A percentile compares a stretch with the other conserved stretches of the same genome.
phyloP scores from a whole-genome alignment of 1,140 invertebrate genomes.

The Anastrepha obliqua region DNA sequence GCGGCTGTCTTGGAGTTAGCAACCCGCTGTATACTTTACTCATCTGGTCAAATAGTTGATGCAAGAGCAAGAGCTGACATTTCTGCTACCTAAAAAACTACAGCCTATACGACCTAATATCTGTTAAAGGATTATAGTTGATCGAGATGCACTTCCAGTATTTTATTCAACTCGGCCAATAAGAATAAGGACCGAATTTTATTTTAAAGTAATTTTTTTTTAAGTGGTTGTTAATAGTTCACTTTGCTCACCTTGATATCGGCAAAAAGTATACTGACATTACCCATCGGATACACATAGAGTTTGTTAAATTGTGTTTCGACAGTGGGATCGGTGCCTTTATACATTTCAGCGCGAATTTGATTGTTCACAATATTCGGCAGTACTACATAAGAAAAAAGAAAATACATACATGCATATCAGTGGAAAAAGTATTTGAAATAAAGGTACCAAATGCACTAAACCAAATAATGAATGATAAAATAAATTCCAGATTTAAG shows the following conservation, averaged over 20 bases:
- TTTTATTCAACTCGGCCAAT: no score
- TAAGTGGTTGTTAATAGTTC: neutral
- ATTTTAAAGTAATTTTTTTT: neutral
- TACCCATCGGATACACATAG: constrained; percentile 96
- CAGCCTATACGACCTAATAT: no score
- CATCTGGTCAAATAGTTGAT: no score
- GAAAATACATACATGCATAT: neutral
- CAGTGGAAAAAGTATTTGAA: neutral
- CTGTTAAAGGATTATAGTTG: no score
- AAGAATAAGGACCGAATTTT: no score
- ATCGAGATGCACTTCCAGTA: no score
- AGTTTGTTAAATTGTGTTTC: constrained; percentile 94
- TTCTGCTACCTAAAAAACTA: no score
- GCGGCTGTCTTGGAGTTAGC: no score
- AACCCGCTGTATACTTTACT: no score
- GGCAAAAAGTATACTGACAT: constrained; percentile 98
- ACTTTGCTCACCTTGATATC: constrained; percentile 91
- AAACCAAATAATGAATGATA: neutral
- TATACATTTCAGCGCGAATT: constrained; percentile 74
- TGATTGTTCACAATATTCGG: constrained; percentile 89
- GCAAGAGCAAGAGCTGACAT: no score
- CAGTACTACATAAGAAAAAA: constrained; percentile 81
- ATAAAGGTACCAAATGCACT: neutral
- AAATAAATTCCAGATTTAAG: neutral
- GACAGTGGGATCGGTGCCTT: constrained; percentile 71